Percentiles rank a stretch among this genome's conserved stretches.
These are phyloP conservation scores for Troglohyphantes excavatus DNA, from an alignment of 2,888 invertebrate genomes.

Conservation along the genomic window DNA sequence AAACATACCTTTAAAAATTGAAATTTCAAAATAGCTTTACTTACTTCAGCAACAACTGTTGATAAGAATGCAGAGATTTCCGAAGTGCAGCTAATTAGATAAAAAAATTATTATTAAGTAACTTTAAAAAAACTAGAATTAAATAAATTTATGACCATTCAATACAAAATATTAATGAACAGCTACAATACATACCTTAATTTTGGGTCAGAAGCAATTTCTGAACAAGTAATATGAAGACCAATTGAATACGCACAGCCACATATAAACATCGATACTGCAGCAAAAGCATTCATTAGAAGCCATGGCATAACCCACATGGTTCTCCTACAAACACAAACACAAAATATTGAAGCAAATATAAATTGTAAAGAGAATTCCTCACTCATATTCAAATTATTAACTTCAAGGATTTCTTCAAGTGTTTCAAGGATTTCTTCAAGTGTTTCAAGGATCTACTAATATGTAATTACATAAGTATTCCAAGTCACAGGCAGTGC, in stretches of 20 bases:
- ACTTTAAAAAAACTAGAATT: background rate
- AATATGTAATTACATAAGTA: too few relatives aligned
- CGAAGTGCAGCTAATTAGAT: background rate
- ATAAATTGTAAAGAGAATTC: too few relatives aligned
- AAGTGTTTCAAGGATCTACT: too few relatives aligned
- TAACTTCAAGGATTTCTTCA: too few relatives aligned
- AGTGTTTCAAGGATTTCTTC: too few relatives aligned
- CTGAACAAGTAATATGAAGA: conserved; percentile 33
- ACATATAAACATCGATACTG: conserved; percentile 40
- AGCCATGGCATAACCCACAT: conserved; percentile 75
- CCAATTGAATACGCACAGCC: conserved; percentile 58
- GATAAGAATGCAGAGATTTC: background rate
- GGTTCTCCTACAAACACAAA: conserved; percentile 21
- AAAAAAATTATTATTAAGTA: background rate
- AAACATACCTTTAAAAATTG: background rate
- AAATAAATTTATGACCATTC: background rate
- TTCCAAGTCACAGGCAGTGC: too few relatives aligned
- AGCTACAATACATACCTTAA: background rate
- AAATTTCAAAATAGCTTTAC: background rate
- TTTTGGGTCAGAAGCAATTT: background rate
- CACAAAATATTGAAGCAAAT: too few relatives aligned
- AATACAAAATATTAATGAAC: background rate
- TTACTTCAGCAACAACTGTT: conserved; percentile 40
- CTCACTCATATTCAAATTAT: too few relatives aligned
- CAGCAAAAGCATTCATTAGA: conserved; percentile 27